Conservation (phyloP, 2,888 invertebrate genomes). For the Marronus borbonicus region DNA sequence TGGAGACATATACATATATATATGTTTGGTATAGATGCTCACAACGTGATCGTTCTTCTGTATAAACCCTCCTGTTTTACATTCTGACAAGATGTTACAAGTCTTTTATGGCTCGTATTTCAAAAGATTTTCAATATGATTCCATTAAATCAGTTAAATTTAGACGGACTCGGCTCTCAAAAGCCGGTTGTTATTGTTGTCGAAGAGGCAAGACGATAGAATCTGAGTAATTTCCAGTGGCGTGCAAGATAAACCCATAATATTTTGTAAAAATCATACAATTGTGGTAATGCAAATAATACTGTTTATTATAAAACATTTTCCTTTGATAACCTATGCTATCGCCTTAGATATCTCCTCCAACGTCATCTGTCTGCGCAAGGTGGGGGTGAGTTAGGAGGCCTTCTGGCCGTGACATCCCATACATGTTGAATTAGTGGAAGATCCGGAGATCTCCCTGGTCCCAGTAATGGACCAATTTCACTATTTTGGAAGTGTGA, state of each 20-base stretch:
- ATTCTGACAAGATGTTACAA: conserved; percentile 52
- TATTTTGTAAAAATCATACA: no score
- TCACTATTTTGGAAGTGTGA: no score
- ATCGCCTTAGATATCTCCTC: no score
- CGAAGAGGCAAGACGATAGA: neutral
- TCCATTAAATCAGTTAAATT: conserved; percentile 47
- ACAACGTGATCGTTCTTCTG: conserved; percentile 25
- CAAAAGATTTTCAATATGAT: conserved; percentile 48
- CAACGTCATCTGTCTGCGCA: no score
- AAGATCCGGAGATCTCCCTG: no score
- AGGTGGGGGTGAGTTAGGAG: no score
- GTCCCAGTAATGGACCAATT: no score
- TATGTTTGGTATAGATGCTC: conserved; percentile 7
- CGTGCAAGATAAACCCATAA: neutral
- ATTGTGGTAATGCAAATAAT: no score
- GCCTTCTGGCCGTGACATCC: no score
- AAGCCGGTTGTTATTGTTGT: conserved; percentile 19
- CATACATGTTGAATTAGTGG: no score
- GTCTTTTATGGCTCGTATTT: conserved; percentile 51
- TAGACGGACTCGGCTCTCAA: conserved; percentile 28
- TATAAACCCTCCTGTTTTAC: conserved; percentile 45
- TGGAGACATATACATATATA: conserved; percentile 6
- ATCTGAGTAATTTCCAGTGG: neutral
- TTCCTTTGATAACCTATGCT: no score
- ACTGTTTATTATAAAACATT: no score